Evolutionary conservation across 1,140 invertebrate genomes (phyloP).

Genomic region (Musca domestica): DNA sequence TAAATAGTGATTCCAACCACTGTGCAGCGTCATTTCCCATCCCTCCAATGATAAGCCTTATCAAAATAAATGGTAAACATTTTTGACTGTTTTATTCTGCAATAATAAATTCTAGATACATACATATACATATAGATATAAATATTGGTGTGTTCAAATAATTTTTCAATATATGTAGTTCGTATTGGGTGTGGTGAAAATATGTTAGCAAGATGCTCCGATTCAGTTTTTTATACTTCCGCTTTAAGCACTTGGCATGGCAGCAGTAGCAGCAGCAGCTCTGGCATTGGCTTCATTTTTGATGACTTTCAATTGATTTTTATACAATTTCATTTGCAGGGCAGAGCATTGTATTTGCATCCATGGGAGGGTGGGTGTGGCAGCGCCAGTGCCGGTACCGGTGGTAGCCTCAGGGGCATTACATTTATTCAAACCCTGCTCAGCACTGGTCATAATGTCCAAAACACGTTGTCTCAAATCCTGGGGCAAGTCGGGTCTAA

Average conservation of each 20-base stretch:
- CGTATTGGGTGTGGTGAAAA: neutral
- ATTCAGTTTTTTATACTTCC: no score
- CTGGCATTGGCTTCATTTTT: conserved; percentile 42
- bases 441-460: conserved; percentile 30
- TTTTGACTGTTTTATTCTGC: no score
- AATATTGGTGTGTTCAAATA: conserved; percentile 3
- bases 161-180: neutral
- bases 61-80: no score
- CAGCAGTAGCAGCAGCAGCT: conserved; percentile 25
- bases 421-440: conserved; percentile 32
- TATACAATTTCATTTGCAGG: conserved; percentile 34
- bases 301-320: conserved; percentile 41
- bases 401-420: neutral
- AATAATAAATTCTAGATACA: no score
- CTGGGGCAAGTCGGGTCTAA: conserved; percentile 35
- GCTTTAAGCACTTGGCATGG: no score
- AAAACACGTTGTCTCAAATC: conserved; percentile 38
- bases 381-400: neutral
- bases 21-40: no score
- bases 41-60: no score
- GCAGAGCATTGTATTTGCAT: conserved; percentile 43
- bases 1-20: no score
- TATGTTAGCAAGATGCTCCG: no score
- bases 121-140: neutral
- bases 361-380: conserved; percentile 34